A percentile compares a stretch with the other conserved stretches of the same genome.
phyloP scores from a whole-genome alignment of 2,113 vertebrate species.

The Pungitius pungitius region DNA sequence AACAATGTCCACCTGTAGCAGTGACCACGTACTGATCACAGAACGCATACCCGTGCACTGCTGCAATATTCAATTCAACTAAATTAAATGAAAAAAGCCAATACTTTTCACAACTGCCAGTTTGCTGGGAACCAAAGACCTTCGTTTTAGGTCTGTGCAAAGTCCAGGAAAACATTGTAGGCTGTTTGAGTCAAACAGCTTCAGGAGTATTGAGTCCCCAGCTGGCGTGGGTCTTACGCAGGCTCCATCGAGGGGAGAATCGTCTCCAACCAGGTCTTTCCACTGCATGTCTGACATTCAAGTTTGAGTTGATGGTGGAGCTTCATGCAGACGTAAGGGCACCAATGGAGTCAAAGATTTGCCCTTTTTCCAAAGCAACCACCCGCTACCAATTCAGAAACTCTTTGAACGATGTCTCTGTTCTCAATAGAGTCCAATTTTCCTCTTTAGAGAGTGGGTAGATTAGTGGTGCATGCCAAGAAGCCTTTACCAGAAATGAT shows the following conservation, averaged over 20 bases:
- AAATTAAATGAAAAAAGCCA: background rate
- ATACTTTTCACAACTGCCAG: slow-evolving; percentile 28
- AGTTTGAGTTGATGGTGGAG: slow-evolving; percentile 35
- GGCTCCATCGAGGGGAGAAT: slow-evolving; percentile 40
- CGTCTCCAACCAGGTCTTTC: slow-evolving; percentile 48
- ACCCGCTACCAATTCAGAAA: slow-evolving; percentile 72
- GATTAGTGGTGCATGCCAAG: slow-evolving; percentile 67
- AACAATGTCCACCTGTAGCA: slow-evolving; percentile 29
- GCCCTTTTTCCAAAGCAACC: slow-evolving; percentile 52
- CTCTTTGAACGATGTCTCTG: slow-evolving; percentile 71
- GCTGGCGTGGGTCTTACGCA: slow-evolving; percentile 51
- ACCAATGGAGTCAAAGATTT: slow-evolving; percentile 55
- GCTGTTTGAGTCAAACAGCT: slow-evolving; percentile 28
- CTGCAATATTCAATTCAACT: slow-evolving; percentile 1
- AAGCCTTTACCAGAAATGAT: slow-evolving; percentile 71
- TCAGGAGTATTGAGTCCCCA: slow-evolving; percentile 37
- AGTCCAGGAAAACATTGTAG: slow-evolving; percentile 44
- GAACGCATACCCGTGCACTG: background rate
- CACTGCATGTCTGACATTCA: slow-evolving; percentile 33
- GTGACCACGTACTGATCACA: slow-evolving; percentile 4
- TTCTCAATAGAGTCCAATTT: slow-evolving; percentile 73
- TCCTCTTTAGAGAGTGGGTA: slow-evolving; percentile 65
- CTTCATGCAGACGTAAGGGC: slow-evolving; percentile 41
- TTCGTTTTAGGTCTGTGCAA: slow-evolving; percentile 25
- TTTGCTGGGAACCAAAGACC: slow-evolving; percentile 41